These are phyloP conservation scores for Anas georgica DNA, from an alignment of 2,797 vertebrate species.

Conservation along the genomic window DNA sequence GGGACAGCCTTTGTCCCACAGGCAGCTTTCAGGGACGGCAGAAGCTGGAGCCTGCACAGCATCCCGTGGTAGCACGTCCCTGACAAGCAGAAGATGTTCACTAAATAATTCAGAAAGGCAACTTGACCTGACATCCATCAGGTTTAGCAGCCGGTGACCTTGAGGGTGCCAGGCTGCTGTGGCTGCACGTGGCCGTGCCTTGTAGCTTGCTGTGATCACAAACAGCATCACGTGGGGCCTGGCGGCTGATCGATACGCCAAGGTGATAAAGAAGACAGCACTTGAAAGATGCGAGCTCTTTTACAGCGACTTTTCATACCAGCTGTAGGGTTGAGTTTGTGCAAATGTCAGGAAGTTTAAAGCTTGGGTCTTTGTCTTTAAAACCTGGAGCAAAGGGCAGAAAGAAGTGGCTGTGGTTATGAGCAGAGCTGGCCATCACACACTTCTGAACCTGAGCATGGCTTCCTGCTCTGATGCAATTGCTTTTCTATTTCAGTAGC, in stretches of 20 bases:
- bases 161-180: background rate
- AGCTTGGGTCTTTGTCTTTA: background rate
- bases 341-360: background rate
- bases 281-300: background rate
- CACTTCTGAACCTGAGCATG: background rate
- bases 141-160: conserved; percentile 42
- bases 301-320: background rate
- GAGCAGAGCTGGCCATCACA: background rate
- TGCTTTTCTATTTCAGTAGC: background rate
- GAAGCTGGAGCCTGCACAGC: background rate
- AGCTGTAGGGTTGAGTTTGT: background rate
- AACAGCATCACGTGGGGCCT: background rate
- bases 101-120: conserved; percentile 70
- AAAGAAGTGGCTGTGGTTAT: background rate
- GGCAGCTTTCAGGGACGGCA: background rate
- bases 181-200: accelerated
- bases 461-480: background rate
- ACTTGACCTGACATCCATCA: conserved; percentile 56
- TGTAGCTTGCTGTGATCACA: background rate
- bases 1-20: background rate
- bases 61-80: background rate
- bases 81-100: conserved; percentile 2
- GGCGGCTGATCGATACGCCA: background rate
- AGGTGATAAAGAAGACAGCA: background rate
- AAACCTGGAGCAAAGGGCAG: background rate